A percentile compares a stretch with the other conserved stretches of the same genome.
phyloP scores from a whole-genome alignment of 2,797 vertebrate species.

The Linurgus olivaceus region DNA sequence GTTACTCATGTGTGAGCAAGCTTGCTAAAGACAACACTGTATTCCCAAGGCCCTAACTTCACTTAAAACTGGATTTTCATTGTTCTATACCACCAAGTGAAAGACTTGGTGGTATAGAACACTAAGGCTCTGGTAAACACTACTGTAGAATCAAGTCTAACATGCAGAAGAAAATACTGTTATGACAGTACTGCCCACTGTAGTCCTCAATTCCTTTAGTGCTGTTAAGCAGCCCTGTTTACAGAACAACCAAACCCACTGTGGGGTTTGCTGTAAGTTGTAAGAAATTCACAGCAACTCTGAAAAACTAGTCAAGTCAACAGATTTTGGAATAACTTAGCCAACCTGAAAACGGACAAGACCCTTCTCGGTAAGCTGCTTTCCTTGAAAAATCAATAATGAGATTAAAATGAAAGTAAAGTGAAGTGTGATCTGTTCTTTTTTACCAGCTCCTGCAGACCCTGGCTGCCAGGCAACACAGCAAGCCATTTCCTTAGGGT shows the following conservation, averaged over 20 bases:
- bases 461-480: constrained; percentile 40
- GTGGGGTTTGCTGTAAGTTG: background rate
- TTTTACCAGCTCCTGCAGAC: constrained; percentile 18
- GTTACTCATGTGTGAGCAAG: background rate
- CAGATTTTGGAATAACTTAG: constrained; percentile 27
- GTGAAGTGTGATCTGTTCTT: background rate
- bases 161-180: background rate
- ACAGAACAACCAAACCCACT: background rate
- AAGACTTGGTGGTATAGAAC: background rate
- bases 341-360: background rate
- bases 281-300: background rate
- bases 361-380: background rate
- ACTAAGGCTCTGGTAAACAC: background rate
- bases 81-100: background rate
- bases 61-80: background rate
- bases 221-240: background rate
- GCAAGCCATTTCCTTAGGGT: constrained; percentile 35
- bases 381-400: constrained; percentile 49
- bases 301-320: background rate
- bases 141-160: background rate
- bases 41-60: background rate
- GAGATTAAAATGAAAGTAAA: constrained; percentile 46
- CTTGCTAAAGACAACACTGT: background rate
- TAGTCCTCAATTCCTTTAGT: background rate
- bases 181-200: background rate